phyloP scores from a whole-genome alignment of 2,113 vertebrate species.

The Eonycteris spelaea region DNA sequence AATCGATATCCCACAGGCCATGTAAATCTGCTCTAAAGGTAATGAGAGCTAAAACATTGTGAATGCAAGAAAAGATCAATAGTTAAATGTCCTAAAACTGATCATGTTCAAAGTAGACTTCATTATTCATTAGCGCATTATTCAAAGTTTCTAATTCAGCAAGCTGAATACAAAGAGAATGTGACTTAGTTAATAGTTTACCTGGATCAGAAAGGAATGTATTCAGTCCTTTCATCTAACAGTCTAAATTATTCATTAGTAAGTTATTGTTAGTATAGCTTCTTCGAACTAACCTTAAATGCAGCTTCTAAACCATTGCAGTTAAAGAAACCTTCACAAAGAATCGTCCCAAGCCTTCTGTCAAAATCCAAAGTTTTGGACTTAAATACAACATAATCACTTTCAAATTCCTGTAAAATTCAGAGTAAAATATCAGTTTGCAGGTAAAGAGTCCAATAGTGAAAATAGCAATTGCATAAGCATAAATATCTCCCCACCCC shows the following conservation, averaged over 20 bases:
- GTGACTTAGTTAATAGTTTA: neutral
- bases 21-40: neutral
- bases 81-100: neutral
- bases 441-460: neutral
- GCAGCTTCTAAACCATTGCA: conserved; percentile 86
- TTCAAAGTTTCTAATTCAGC: neutral
- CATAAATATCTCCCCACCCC: neutral
- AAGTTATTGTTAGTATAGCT: neutral
- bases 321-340: conserved; percentile 84
- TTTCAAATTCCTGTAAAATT: conserved; percentile 83
- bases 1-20: neutral
- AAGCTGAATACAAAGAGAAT: neutral
- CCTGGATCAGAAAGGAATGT: neutral
- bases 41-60: neutral
- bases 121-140: neutral
- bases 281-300: conserved; percentile 82
- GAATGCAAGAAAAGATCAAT: neutral
- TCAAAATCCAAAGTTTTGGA: conserved; percentile 82
- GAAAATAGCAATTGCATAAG: neutral
- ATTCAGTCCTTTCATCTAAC: neutral
- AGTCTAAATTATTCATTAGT: neutral
- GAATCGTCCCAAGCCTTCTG: conserved; percentile 80
- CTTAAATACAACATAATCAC: conserved; percentile 83
- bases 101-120: neutral
- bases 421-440: neutral